phyloP scores from a whole-genome alignment of 30 jellyfish, hydroid and myxozoan genomes.

The Phacellophora camtschatica region DNA sequence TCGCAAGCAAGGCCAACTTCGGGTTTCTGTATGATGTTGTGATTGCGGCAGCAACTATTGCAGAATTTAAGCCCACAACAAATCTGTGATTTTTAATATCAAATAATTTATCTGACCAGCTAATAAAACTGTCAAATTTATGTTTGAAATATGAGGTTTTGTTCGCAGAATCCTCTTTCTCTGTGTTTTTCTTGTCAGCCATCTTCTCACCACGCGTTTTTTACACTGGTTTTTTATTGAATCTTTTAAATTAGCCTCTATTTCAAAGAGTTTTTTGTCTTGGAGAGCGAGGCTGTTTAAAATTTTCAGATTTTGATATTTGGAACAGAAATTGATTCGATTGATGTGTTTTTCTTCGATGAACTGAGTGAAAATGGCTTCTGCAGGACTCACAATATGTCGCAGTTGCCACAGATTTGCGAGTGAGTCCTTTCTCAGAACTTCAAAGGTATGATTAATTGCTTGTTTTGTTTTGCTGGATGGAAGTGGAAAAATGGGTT shows the following conservation, averaged over 20 bases:
- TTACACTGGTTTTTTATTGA: too few species aligned
- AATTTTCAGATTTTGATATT: too few species aligned
- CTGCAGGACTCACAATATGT: slow-evolving; percentile 38
- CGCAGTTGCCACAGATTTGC: slow-evolving; percentile 32
- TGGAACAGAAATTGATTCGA: too few species aligned
- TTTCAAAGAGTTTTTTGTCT: too few species aligned
- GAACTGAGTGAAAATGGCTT: too few species aligned
- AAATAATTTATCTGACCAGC: slow-evolving; percentile 24
- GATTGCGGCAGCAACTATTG: slow-evolving; percentile 49
- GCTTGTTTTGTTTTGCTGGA: too few species aligned
- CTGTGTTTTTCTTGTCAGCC: neutral
- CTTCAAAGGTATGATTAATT: slow-evolving; percentile 19
- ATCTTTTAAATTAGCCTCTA: too few species aligned
- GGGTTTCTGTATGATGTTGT: slow-evolving; percentile 54
- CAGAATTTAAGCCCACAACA: slow-evolving; percentile 54
- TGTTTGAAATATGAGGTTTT: neutral
- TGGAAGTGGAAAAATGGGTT: too few species aligned
- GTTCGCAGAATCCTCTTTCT: neutral
- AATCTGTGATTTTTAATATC: slow-evolving; percentile 54
- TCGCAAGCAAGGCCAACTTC: slow-evolving; percentile 4
- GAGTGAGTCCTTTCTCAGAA: slow-evolving; percentile 5
- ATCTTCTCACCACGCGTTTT: too few species aligned
- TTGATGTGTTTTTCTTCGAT: too few species aligned
- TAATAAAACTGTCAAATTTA: neutral
- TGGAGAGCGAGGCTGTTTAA: too few species aligned